A percentile compares a stretch with the other conserved stretches of the same genome.
phyloP scores from a whole-genome alignment of 1,140 invertebrate species.

The Zaprionus davidi region DNA sequence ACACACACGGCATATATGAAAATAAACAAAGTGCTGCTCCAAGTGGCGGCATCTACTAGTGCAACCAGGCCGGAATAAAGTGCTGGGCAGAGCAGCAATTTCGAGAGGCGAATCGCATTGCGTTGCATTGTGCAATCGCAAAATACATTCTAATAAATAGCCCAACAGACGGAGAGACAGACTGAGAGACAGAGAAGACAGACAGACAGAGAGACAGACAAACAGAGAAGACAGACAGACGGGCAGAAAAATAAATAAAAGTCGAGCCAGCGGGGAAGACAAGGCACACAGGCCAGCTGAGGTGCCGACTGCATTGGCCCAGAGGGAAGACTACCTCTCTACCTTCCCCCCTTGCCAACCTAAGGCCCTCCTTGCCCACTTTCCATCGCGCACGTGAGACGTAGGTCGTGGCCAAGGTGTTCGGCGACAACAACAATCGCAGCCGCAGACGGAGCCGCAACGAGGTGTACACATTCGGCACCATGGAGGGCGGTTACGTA shows the following conservation, averaged over 20 bases:
- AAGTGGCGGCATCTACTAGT: not conserved
- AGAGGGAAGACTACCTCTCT: not conserved
- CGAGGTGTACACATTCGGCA: constrained; percentile 83
- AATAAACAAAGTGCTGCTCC: constrained; percentile 35
- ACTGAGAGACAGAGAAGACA: not conserved
- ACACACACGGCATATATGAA: constrained; percentile 11
- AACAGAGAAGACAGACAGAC: constrained; percentile 4
- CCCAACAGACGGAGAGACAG: constrained; percentile 41
- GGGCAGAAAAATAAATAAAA: constrained; percentile 60
- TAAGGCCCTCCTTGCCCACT: not conserved
- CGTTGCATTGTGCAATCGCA: constrained; percentile 57
- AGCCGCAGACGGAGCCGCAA: constrained; percentile 61
- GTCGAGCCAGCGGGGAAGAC: constrained; percentile 29
- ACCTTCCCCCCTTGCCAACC: not conserved
- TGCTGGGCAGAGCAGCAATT: constrained; percentile 52
- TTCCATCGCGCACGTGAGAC: constrained; percentile 39
- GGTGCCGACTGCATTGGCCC: constrained; percentile 65
- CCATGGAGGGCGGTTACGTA: constrained; percentile 84
- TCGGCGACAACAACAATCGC: constrained; percentile 44
- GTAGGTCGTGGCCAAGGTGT: constrained; percentile 77
- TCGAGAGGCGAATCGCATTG: constrained; percentile 35
- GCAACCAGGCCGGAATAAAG: constrained; percentile 16
- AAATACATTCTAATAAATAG: constrained; percentile 77
- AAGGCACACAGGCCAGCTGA: constrained; percentile 36
- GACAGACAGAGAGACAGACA: not conserved